phyloP scores from a whole-genome alignment of 2,113 vertebrate genomes.

The Podilymbus podiceps region DNA sequence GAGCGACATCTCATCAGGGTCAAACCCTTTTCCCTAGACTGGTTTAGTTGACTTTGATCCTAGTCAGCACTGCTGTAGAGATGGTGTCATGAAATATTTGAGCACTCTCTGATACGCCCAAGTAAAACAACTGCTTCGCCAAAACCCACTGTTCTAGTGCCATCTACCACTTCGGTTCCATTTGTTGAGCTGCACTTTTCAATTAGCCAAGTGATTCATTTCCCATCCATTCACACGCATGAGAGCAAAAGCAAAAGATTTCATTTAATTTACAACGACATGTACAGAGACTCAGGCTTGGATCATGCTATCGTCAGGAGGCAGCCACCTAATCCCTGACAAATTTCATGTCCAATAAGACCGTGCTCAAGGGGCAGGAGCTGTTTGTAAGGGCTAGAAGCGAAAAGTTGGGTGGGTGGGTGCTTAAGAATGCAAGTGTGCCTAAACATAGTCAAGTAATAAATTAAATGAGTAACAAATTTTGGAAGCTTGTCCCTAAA shows the following conservation, averaged over 20 bases:
- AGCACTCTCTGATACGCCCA: rapidly evolving
- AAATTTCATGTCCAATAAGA: background rate
- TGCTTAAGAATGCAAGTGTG: background rate
- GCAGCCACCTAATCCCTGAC: background rate
- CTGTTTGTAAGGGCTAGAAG: background rate
- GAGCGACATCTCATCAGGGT: background rate
- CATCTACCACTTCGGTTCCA: background rate
- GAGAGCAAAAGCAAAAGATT: background rate
- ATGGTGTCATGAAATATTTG: background rate
- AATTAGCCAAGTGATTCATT: background rate
- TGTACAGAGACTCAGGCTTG: background rate
- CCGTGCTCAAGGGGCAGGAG: background rate
- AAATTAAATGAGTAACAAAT: background rate
- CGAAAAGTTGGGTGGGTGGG: background rate
- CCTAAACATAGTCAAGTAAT: background rate
- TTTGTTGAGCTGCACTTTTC: background rate
- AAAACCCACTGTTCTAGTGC: background rate
- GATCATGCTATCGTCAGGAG: background rate
- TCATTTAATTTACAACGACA: background rate
- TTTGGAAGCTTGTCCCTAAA: background rate
- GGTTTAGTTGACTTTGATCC: background rate
- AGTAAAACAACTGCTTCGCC: background rate
- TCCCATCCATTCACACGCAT: background rate
- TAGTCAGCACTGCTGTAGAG: background rate
- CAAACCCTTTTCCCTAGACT: background rate